A percentile compares a stretch with the other conserved stretches of the same genome.
Evolutionary conservation across 1,140 invertebrate genomes (phyloP).

Genomic region (Drosophila sp.): DNA sequence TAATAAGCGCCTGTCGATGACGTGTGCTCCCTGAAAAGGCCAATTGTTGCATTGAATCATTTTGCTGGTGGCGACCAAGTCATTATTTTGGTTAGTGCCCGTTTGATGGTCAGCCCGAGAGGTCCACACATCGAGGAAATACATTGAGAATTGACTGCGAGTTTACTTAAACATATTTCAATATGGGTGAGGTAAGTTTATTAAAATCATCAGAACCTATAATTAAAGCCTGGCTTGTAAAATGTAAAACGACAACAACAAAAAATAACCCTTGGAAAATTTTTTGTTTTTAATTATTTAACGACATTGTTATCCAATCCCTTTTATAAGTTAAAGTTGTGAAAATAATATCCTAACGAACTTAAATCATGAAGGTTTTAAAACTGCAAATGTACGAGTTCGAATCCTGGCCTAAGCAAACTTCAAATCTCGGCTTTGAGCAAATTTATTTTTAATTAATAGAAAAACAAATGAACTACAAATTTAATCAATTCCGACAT

Average conservation of each 20-base stretch:
- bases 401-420: too few relatives aligned
- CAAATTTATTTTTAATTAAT: too few relatives aligned
- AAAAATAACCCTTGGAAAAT: too few relatives aligned
- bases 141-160: not conserved
- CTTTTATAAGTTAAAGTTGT: too few relatives aligned
- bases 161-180: slow-evolving; percentile 1
- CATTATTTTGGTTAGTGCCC: slow-evolving; percentile 50
- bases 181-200: slow-evolving; percentile 42
- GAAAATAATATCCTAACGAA: too few relatives aligned
- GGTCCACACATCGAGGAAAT: slow-evolving; percentile 46
- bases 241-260: not conserved
- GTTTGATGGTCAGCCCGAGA: slow-evolving; percentile 43
- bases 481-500: too few relatives aligned
- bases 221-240: not conserved
- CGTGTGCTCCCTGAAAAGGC: slow-evolving; percentile 33
- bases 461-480: too few relatives aligned
- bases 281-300: too few relatives aligned
- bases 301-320: too few relatives aligned
- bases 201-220: not conserved
- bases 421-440: too few relatives aligned
- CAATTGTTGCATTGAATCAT: slow-evolving; percentile 66
- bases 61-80: slow-evolving; percentile 1
- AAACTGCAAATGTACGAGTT: too few relatives aligned
- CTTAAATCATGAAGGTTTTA: too few relatives aligned
- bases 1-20: slow-evolving; percentile 35